These are phyloP conservation scores for Sebastes minor DNA, from an alignment of 2,797 vertebrate species.

Conservation along the genomic window DNA sequence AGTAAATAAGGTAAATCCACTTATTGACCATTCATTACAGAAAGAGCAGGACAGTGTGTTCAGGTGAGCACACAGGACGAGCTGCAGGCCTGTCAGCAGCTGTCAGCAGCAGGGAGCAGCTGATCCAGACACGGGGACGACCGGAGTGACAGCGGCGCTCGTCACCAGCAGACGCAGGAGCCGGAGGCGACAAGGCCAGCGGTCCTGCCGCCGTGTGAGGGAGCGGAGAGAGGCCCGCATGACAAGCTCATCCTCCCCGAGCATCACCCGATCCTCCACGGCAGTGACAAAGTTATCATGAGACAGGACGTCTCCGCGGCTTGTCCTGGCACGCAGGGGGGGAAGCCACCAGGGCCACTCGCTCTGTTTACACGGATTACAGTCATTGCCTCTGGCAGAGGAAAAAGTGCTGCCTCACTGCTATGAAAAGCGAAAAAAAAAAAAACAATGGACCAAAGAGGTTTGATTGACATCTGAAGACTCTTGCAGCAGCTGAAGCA, in stretches of 20 bases:
- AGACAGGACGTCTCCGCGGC: slow-evolving; percentile 37
- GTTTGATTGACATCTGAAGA: slow-evolving; percentile 26
- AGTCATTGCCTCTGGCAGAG: slow-evolving; percentile 29
- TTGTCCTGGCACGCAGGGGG: slow-evolving; percentile 15
- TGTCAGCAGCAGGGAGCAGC: slow-evolving; percentile 51
- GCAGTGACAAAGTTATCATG: slow-evolving; percentile 55
- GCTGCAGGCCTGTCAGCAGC: slow-evolving; percentile 47
- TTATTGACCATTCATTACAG: not conserved
- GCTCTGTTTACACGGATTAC: slow-evolving; percentile 40
- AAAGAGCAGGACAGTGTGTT: slow-evolving; percentile 33
- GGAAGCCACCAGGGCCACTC: slow-evolving; percentile 9
- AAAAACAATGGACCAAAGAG: not conserved
- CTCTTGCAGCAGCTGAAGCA: not conserved
- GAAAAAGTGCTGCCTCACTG: slow-evolving; percentile 35
- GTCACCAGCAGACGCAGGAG: slow-evolving; percentile 35
- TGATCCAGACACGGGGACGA: slow-evolving; percentile 25
- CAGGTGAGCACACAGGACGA: slow-evolving; percentile 47
- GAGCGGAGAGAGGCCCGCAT: slow-evolving; percentile 34
- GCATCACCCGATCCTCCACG: not conserved
- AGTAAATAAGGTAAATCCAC: not conserved
- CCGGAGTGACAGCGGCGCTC: slow-evolving; percentile 56
- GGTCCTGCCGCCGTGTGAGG: slow-evolving; percentile 24
- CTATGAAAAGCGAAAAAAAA: slow-evolving; percentile 16
- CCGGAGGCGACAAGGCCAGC: slow-evolving; percentile 59
- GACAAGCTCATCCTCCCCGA: slow-evolving; percentile 40